phyloP scores from a whole-genome alignment of 2,797 vertebrate species.

The Fundulus diaphanus region DNA sequence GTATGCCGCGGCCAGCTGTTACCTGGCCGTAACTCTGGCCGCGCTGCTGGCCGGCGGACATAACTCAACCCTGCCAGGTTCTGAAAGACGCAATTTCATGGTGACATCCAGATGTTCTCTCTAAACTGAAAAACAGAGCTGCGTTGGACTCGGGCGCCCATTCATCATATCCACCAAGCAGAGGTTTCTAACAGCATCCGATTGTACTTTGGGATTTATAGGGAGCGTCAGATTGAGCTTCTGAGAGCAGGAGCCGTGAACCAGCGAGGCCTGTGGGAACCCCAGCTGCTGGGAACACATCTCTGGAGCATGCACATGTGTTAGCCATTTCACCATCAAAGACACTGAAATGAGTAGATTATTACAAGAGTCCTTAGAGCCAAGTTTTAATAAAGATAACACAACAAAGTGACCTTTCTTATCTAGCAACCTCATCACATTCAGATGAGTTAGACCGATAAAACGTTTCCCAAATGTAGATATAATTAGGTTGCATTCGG shows the following conservation, averaged over 20 bases:
- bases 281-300: conserved; percentile 59
- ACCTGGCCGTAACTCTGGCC: conserved; percentile 45
- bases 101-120: conserved; percentile 70
- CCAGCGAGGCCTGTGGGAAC: conserved; percentile 35
- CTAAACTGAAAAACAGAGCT: conserved; percentile 52
- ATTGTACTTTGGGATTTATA: conserved; percentile 32
- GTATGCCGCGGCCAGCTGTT: conserved; percentile 53
- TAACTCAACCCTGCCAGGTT: conserved; percentile 51
- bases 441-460: conserved; percentile 39
- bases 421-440: conserved; percentile 40
- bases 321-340: conserved; percentile 68
- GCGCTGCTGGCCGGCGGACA: conserved; percentile 43
- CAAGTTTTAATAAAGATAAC: conserved; percentile 63
- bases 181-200: conserved; percentile 40
- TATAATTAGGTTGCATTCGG: conserved; percentile 65
- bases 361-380: conserved; percentile 66
- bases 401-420: conserved; percentile 42
- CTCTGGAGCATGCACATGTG: conserved; percentile 58
- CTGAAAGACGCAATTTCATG: conserved; percentile 60
- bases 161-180: conserved; percentile 22
- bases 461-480: conserved; percentile 40
- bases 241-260: conserved; percentile 28
- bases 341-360: conserved; percentile 56
- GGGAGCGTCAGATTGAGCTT: conserved; percentile 10
- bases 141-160: conserved; percentile 46